Percentiles rank a stretch among this genome's conserved stretches.
Evolutionary conservation across 2,888 invertebrate genomes (phyloP).

Genomic region (Pharmacophagus antenor): DNA sequence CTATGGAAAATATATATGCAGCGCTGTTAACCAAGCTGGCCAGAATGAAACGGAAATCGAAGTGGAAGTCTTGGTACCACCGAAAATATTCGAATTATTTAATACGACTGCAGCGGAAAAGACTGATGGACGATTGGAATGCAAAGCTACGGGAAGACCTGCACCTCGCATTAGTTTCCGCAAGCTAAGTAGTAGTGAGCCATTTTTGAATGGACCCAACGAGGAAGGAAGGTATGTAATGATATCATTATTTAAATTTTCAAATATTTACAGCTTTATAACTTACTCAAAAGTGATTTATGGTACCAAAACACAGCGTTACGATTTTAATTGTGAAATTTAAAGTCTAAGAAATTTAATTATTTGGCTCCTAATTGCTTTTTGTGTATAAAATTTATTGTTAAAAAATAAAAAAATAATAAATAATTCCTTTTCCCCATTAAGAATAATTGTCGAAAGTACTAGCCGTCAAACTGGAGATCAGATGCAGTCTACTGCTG

Average conservation of each 20-base stretch:
- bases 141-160: slow-evolving; percentile 90
- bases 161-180: slow-evolving; percentile 90
- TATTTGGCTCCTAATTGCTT: too few relatives aligned
- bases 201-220: slow-evolving; percentile 83
- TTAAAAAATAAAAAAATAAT: neutral
- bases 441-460: slow-evolving; percentile 83
- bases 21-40: slow-evolving; percentile 90
- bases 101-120: slow-evolving; percentile 86
- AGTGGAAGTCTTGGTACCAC: slow-evolving; percentile 87
- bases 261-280: neutral
- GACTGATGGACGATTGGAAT: slow-evolving; percentile 84
- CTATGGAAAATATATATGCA: slow-evolving; percentile 89
- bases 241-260: neutral
- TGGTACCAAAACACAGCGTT: too few relatives aligned
- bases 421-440: slow-evolving; percentile 23
- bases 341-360: neutral
- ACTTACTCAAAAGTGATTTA: too few relatives aligned
- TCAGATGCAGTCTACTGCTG: slow-evolving; percentile 80
- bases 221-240: slow-evolving; percentile 78
- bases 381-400: too few relatives aligned
- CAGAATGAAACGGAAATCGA: slow-evolving; percentile 84
- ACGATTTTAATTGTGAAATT: neutral
- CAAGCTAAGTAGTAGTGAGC: slow-evolving; percentile 84
- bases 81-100: slow-evolving; percentile 87
- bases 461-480: slow-evolving; percentile 70